A percentile compares a stretch with the other conserved stretches of the same genome.
These are phyloP conservation scores for Lepus oiostolus DNA, from an alignment of 2,797 vertebrate genomes.

Conservation along the genomic window DNA sequence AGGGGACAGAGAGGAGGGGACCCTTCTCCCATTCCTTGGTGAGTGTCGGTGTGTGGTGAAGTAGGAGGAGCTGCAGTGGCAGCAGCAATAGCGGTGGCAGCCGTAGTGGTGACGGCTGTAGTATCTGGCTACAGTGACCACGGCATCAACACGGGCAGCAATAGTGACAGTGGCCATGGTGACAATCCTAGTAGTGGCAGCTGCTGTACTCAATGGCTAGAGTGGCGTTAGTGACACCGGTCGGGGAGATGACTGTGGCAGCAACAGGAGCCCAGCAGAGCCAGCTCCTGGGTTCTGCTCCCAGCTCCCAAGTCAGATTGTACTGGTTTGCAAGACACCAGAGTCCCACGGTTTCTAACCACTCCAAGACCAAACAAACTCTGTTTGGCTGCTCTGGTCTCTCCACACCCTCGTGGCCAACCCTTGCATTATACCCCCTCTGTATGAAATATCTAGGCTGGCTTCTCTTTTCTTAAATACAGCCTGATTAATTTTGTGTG, in stretches of 20 bases:
- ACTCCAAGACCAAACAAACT: neutral
- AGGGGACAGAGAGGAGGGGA: neutral
- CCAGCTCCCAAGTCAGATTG: neutral
- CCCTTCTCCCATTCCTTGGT: neutral
- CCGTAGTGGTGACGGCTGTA: neutral
- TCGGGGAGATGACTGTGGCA: accelerated
- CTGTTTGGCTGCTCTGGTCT: neutral
- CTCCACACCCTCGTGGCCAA: neutral
- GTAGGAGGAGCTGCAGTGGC: neutral
- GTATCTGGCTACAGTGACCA: neutral
- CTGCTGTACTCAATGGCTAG: neutral
- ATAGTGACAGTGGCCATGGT: no score
- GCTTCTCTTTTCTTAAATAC: slow-evolving; percentile 45
- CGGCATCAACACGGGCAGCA: no score
- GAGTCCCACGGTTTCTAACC: neutral
- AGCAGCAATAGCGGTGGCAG: no score
- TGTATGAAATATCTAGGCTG: slow-evolving; percentile 4
- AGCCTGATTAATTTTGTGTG: neutral
- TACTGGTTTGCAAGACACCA: neutral
- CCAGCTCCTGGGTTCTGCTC: neutral
- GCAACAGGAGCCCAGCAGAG: no score
- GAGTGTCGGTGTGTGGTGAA: neutral
- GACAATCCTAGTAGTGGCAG: no score
- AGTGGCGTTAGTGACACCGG: accelerated
- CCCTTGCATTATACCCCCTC: neutral